Percentiles rank a stretch among this genome's conserved stretches.
phyloP scores from a whole-genome alignment of 2,113 vertebrate species.

The Microcebus griseorufus region DNA sequence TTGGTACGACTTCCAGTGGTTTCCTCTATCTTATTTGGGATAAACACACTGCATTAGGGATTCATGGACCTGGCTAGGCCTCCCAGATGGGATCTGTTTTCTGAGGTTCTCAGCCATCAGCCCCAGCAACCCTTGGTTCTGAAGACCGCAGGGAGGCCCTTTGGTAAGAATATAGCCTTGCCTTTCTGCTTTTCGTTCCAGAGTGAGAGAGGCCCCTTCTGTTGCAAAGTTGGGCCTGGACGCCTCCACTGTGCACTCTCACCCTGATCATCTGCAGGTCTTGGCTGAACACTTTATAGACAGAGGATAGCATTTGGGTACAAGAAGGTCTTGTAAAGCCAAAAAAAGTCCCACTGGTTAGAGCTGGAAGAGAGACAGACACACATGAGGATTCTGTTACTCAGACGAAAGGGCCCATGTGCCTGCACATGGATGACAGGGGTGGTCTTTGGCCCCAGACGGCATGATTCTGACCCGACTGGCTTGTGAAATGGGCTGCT shows the following conservation, averaged over 20 bases:
- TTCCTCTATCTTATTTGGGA: not conserved
- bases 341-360: not conserved
- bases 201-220: not conserved
- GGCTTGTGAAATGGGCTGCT: not conserved
- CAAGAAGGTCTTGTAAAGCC: not conserved
- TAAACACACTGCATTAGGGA: not conserved
- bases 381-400: not conserved
- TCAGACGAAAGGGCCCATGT: not conserved
- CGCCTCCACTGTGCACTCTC: fast-evolving
- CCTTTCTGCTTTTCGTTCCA: not conserved
- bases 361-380: not conserved
- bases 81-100: not conserved
- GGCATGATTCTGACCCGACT: not conserved
- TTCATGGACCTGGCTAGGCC: not conserved
- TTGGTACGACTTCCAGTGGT: not conserved
- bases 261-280: not conserved
- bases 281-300: not conserved
- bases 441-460: slow-evolving; percentile 25
- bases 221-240: not conserved
- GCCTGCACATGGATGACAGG: not conserved
- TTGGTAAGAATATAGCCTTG: not conserved
- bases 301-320: not conserved
- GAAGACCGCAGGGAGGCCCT: not conserved
- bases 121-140: not conserved
- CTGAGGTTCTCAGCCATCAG: not conserved